Evolutionary conservation across 2,888 invertebrate genomes (phyloP).

Genomic region (Rhamphomyia laevipes): DNA sequence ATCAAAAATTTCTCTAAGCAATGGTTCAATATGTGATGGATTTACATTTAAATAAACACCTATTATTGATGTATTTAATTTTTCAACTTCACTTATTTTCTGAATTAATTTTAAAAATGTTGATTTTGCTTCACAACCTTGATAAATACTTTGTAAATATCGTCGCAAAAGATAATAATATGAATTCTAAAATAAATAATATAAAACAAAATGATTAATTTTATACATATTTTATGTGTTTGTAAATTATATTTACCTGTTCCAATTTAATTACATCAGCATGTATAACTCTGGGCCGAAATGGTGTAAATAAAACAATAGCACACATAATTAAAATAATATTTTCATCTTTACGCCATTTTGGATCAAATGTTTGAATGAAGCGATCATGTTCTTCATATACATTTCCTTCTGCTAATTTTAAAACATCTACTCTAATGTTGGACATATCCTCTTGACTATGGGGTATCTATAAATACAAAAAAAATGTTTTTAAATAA

Average conservation of each 20-base stretch:
- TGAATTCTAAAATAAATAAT: conserved; percentile 52
- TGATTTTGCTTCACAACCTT: conserved; percentile 78
- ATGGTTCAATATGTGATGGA: conserved; percentile 80
- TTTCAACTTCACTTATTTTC: conserved; percentile 81
- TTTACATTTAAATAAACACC: conserved; percentile 87
- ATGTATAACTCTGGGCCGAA: conserved; percentile 67
- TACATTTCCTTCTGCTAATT: conserved; percentile 79
- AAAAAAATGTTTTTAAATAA: conserved; percentile 6
- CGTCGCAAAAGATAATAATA: conserved; percentile 80
- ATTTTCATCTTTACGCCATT: conserved; percentile 78
- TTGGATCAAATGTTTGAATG: conserved; percentile 71
- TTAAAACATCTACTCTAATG: conserved; percentile 80
- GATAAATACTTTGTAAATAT: conserved; percentile 70
- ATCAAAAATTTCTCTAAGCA: conserved; percentile 91
- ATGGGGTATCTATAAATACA: conserved; percentile 56
- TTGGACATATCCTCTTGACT: conserved; percentile 61
- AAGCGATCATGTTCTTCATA: conserved; percentile 80
- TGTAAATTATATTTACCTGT: conserved; percentile 46
- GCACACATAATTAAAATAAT: conserved; percentile 85
- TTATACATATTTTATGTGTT: not conserved
- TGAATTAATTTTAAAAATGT: conserved; percentile 79
- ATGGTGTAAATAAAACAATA: conserved; percentile 80
- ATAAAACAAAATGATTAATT: conserved; percentile 4
- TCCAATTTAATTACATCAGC: conserved; percentile 73
- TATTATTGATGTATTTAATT: conserved; percentile 82